Conservation (phyloP, 2,113 vertebrate genomes). For the Crotalus helleri region DNA sequence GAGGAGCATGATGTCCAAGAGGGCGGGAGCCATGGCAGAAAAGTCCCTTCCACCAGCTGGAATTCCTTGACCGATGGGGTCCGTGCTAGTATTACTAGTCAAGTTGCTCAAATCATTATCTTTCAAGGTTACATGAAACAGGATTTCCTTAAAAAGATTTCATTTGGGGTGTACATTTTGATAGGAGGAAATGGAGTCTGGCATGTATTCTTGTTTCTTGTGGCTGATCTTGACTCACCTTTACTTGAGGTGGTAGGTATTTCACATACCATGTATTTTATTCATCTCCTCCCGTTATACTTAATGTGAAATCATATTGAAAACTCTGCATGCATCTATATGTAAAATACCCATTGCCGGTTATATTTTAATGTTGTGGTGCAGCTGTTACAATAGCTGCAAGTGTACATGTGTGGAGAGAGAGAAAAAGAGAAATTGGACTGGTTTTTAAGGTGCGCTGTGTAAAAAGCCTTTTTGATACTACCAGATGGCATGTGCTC, state of each 20-base stretch:
- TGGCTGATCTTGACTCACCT: neutral
- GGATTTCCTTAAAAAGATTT: neutral
- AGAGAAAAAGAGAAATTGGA: slow-evolving; percentile 4
- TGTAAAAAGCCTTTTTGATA: slow-evolving; percentile 28
- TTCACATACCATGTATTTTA: neutral
- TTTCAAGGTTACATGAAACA: neutral
- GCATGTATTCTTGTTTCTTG: neutral
- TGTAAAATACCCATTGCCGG: neutral
- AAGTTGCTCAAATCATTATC: neutral
- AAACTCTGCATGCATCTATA: neutral
- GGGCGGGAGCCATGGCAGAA: neutral
- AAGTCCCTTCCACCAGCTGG: neutral
- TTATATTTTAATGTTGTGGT: neutral
- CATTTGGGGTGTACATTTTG: neutral
- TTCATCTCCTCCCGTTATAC: neutral
- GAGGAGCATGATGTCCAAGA: neutral
- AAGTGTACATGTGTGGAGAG: neutral
- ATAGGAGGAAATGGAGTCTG: neutral
- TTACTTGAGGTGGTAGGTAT: neutral
- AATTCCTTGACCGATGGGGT: neutral
- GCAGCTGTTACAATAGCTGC: neutral
- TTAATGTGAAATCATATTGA: neutral
- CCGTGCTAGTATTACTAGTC: neutral
- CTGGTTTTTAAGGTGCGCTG: slow-evolving; percentile 34
- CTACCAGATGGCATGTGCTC: slow-evolving; percentile 61